Evolutionary conservation across 2,888 invertebrate genomes (phyloP).

Genomic region (Synanthedon tipuliformis): DNA sequence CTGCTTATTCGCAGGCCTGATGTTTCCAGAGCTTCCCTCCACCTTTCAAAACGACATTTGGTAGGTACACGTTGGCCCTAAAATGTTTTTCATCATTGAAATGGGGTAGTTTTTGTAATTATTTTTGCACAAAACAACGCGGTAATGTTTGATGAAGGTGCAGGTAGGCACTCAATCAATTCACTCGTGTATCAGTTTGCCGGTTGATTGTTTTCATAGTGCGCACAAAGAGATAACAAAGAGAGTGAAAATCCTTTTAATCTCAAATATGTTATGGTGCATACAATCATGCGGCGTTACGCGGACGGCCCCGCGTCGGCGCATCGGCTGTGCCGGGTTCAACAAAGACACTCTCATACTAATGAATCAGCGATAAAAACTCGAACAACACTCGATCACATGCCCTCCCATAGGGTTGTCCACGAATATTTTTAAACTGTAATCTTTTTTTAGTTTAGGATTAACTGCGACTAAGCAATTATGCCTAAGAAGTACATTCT

Average conservation of each 20-base stretch:
- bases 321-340: slow-evolving; percentile 6
- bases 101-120: no score
- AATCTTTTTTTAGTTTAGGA: no score
- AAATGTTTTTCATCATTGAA: no score
- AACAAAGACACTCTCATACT: slow-evolving; percentile 65
- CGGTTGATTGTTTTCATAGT: not conserved
- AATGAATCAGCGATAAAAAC: slow-evolving; percentile 68
- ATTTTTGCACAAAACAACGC: no score
- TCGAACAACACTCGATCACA: slow-evolving; percentile 61
- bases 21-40: no score
- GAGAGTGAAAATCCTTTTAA: slow-evolving; percentile 10
- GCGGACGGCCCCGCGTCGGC: slow-evolving; percentile 16
- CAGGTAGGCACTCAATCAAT: no score
- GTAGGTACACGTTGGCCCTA: no score
- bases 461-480: no score
- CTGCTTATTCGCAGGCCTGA: no score
- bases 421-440: not conserved
- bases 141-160: no score
- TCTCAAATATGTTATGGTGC: slow-evolving; percentile 47
- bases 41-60: no score
- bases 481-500: no score
- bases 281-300: slow-evolving; percentile 23
- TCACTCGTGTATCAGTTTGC: not conserved
- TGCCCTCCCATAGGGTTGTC: slow-evolving; percentile 42
- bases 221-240: not conserved